Evolutionary conservation across 2,888 invertebrate species (phyloP), one percentile per base, ranked within the genome.

Genomic region (Drosophila yooni): DNA sequence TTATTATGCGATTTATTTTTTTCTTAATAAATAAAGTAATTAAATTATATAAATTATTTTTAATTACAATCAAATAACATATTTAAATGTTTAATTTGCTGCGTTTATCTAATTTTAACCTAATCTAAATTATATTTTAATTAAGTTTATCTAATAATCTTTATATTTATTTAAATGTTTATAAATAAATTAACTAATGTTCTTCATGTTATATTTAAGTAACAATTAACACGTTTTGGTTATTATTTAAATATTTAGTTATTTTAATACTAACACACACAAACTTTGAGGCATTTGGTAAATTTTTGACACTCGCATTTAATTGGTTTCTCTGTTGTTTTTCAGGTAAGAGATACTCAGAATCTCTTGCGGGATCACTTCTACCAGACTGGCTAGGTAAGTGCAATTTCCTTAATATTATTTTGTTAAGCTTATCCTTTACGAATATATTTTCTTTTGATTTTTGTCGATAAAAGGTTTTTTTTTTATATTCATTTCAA

Each of bases 351-450:
- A 93, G 93, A 93, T 93, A 93, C 91, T 92, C 93, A 91, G 93
- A 93, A 93, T 93, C 93, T 93, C 93, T 93, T 93, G 93, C 93
- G 93, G 93, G 93, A 91, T 93, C 93, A 74, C 91, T 93, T 83
- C 93, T 93, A 83, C 93, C 93, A 91, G 93, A 93, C 89, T 93
- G 93, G 93, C 91, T 93, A 93, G 93, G 93, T 93, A 93, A 93
- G 93, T 93, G 89, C 78, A 85, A 71, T 86, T 88, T 88, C 79
- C 31, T 68, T 65, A 70, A 31, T 73, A 76, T 83, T 79, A 65
- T 85, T 87, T 74, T 70, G 77, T 70, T 82, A 78, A 77, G 78
- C 73, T 87, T 89, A 73, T 88, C 71, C 69, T 82, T 85, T 89
- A 53, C n/a, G 27, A 56, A 65, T 74, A 69, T 66, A 38, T 63